These are phyloP conservation scores for Mormyrus proboscirostris DNA, from an alignment of 2,797 vertebrate species.

Conservation along the genomic window DNA sequence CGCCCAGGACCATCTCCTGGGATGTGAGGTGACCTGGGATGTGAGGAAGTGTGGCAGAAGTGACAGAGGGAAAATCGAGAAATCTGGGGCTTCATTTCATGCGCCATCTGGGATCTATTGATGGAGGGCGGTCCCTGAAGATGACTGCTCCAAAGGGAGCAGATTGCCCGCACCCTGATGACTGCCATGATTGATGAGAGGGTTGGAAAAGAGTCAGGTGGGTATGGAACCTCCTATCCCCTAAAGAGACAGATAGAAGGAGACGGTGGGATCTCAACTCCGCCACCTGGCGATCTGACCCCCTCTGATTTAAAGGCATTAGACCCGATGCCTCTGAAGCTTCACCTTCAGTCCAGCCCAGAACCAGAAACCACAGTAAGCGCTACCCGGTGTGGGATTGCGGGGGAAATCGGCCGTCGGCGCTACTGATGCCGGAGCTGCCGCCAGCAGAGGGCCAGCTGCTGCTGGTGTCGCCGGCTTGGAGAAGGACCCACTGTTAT, in stretches of 20 bases:
- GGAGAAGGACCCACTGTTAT: neutral
- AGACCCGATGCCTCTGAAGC: neutral
- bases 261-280: neutral
- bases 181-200: neutral
- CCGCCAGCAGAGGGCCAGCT: neutral
- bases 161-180: neutral
- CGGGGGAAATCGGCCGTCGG: neutral
- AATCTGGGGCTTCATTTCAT: neutral
- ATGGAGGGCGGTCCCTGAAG: neutral
- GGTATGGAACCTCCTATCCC: neutral
- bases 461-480: neutral
- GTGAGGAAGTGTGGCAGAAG: neutral
- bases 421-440: neutral
- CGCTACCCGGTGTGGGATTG: neutral
- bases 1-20: neutral
- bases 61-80: neutral
- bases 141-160: neutral
- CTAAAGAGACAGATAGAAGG: neutral
- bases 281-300: neutral
- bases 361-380: neutral
- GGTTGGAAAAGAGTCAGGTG: neutral
- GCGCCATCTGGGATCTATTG: slow-evolving; percentile 1
- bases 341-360: neutral
- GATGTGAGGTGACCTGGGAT: neutral
- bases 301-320: neutral